Evolutionary conservation across 1,140 invertebrate species (phyloP), one percentile per base, ranked within the genome.

Genomic region (Thaumatotibia leucotreta): DNA sequence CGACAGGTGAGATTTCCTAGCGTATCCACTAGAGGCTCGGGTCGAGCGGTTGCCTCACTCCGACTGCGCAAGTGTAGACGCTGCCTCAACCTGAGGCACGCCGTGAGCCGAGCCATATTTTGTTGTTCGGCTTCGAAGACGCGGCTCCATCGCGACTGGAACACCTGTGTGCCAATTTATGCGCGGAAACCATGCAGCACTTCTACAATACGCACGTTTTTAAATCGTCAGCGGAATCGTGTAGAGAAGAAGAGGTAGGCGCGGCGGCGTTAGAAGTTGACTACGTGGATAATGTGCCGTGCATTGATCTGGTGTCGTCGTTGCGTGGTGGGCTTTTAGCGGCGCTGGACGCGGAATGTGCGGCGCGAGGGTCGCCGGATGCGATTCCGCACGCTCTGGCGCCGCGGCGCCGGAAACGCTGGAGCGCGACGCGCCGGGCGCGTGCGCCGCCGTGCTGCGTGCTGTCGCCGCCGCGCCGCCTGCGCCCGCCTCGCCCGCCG

Each of bases 181-280:
- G 97, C 88, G 97, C 97, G 0, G 98, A 99, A 92, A 98, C 97
- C 14, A 98, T 99, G 96, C 97, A 99, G 81, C 97, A 98, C 88
- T 98, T 98, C 86, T 99, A 98, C 92, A 98, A 98, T 84, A 98
- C 97, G 31, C 97, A 98, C 86, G 97, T 98, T 67, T 98, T 99
- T 90, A 98, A 98, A 89, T 97, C 96, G 5, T 97, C 96, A 63
- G 97, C 98, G 67, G 97, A 98, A 88, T 97, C 97, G 45, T 98
- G 97, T 80, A 92, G 96, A 64, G 97, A 98, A 82, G 98, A 99
- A 92, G 97, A 97, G 24, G 97, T 99, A 70, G 93, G 94, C n/a
- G 96, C 95, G 82, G 96, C 95, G 82, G 96, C 98, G 77, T 94
- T 97, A 22, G 96, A 98, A 86, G 96, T 98, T 22, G 97, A 97